phyloP scores from a whole-genome alignment of 2,113 vertebrate species.

The Rhinogobius similis region DNA sequence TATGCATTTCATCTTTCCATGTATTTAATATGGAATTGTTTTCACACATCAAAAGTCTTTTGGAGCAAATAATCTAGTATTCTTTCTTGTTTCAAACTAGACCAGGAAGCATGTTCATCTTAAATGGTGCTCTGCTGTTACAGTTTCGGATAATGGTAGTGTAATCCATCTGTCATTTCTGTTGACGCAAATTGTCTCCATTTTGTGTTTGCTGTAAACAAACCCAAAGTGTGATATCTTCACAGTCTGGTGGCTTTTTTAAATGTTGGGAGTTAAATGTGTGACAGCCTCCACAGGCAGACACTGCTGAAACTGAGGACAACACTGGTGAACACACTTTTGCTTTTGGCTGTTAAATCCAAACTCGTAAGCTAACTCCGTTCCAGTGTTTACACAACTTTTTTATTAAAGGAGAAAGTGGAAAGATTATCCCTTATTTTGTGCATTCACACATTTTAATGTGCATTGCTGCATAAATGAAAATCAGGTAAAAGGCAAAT shows the following conservation, averaged over 20 bases:
- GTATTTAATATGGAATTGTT: neutral
- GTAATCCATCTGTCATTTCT: conserved; percentile 19
- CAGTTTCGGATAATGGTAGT: conserved; percentile 13
- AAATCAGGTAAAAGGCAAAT: too few relatives aligned
- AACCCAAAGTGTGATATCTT: conserved; percentile 4
- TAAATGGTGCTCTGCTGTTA: conserved; percentile 3
- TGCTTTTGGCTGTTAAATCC: neutral
- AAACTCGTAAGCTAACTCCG: neutral
- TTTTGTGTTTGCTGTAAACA: conserved; percentile 23
- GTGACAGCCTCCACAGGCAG: neutral
- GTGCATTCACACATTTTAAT: too few relatives aligned
- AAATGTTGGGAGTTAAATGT: neutral
- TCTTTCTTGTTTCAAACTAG: neutral
- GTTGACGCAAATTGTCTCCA: conserved; percentile 18
- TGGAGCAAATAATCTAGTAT: neutral
- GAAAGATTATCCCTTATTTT: neutral
- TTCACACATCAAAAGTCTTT: neutral
- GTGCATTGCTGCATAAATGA: too few relatives aligned
- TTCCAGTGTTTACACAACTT: neutral
- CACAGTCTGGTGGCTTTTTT: conserved; percentile 16
- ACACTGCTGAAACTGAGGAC: neutral
- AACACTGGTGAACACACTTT: neutral
- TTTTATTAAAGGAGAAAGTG: neutral
- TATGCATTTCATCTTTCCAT: neutral
- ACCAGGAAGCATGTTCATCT: neutral